Evolutionary conservation across 2,888 invertebrate species (phyloP).

Genomic region (Ametastegia equiseti): DNA sequence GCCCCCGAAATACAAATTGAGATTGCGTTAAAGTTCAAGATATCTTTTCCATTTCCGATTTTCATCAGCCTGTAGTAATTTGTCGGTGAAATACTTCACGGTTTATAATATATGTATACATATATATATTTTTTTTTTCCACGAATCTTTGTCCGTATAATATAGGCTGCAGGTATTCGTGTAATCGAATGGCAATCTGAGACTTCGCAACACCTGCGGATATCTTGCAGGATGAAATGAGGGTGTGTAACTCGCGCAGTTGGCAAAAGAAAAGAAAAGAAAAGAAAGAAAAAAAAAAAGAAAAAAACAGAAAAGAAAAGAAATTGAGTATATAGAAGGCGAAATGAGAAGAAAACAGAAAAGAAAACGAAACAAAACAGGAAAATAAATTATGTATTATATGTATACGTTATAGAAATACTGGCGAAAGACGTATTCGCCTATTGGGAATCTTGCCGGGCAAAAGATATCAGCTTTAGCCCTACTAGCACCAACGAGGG

Average conservation of each 20-base stretch:
- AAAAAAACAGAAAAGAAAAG: background rate
- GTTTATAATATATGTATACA: too few relatives aligned
- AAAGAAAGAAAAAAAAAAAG: background rate
- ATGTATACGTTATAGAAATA: background rate
- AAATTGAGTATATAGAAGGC: background rate
- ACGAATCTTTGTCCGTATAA: too few relatives aligned
- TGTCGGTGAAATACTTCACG: too few relatives aligned
- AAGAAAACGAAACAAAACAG: slow-evolving; percentile 28
- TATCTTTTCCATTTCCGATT: too few relatives aligned
- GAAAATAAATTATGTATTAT: slow-evolving; percentile 23
- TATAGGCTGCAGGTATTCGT: too few relatives aligned
- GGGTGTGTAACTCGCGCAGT: background rate
- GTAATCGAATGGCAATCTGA: background rate
- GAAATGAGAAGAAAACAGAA: slow-evolving; percentile 19
- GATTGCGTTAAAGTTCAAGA: too few relatives aligned
- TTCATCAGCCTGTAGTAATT: too few relatives aligned
- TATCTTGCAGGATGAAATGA: too few relatives aligned
- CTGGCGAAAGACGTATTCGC: slow-evolving; percentile 19
- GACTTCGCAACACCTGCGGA: background rate
- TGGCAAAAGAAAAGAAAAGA: background rate
- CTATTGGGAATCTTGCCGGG: background rate
- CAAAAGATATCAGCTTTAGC: background rate
- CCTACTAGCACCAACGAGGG: too few relatives aligned
- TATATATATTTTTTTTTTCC: too few relatives aligned
- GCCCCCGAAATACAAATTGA: too few relatives aligned